Base-by-base conservation (phyloP, 2,113 vertebrate genomes). In the Cololabis saira region DNA sequence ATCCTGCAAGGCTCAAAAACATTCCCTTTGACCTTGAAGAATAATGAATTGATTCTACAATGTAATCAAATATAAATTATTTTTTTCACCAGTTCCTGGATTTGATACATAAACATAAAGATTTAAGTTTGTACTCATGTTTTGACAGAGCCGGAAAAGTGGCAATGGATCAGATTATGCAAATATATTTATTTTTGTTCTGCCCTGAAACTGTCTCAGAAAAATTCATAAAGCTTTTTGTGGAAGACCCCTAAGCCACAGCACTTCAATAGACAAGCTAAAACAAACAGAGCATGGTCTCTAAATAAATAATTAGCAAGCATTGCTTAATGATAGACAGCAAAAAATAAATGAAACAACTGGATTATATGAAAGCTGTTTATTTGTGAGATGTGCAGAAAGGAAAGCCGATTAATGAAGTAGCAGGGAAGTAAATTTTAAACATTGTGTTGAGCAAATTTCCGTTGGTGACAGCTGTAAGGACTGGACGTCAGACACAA, bases 301-400 rank as follows among this genome's bases (percentile, higher is more conserved):
- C 65, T 67, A 76, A 91, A 90, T 89, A 89, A 92, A 87, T 87
- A 79, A 89, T 88, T 82, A 87, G 87, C 61, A 61, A 69, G 61
- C 72, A 57, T 67, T 15, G 60, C 70, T 79, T 44, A 30, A 77
- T 70, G 70, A 81, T 67, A 60, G 74, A 74, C 63, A 56, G 70
- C 53, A 44, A 78, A 84, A n/a, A 85, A 84, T 71, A 69, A 86
- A 78, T 81, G 85, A 90, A 90, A 87, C 81, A 87, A 82, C 61
- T 59, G 41, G 61, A 87, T 86, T 84, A 68, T 85, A 78, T 61
- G 61, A 88, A 83, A 80, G 74, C 67, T 82, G 78, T 90, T 88
- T 86, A 87, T 91, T 82, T 74, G 74, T 45, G 16, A 81, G 88
- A 83, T 82, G 69, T 62, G 65, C 75, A 14, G 71, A 69, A 51